phyloP scores from a whole-genome alignment of 2,888 invertebrate genomes.

The Eristalinus aeneus region DNA sequence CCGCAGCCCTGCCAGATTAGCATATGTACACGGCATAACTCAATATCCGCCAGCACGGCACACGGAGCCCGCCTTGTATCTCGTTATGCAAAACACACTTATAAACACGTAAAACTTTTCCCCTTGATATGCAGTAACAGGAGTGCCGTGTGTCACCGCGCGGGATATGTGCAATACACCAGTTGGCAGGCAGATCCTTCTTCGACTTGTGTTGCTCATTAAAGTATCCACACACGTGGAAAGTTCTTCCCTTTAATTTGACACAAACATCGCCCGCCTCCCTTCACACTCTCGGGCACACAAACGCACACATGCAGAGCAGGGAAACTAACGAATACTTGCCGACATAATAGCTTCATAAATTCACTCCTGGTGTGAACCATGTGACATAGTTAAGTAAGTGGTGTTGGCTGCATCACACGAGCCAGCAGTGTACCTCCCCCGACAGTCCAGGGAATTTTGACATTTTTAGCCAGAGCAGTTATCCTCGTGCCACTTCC shows the following conservation, averaged over 20 bases:
- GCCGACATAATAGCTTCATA: conserved; percentile 28
- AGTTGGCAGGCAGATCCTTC: not conserved
- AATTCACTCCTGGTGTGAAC: conserved; percentile 46
- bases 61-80: not conserved
- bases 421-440: not conserved
- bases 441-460: conserved; percentile 24
- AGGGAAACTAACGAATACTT: not conserved
- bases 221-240: conserved; percentile 14
- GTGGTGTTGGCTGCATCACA: conserved; percentile 8
- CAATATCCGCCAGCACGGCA: not conserved
- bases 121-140: conserved; percentile 8
- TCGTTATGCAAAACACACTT: not conserved
- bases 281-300: not conserved
- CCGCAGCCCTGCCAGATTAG: not conserved
- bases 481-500: conserved; percentile 1
- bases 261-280: not conserved
- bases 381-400: conserved; percentile 57
- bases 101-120: conserved; percentile 1
- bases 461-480: conserved; percentile 48
- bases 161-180: conserved; percentile 12
- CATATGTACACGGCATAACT: not conserved
- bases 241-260: conserved; percentile 27
- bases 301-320: not conserved
- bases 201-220: not conserved
- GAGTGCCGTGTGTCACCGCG: conserved; percentile 3